Evolutionary conservation across 2,113 vertebrate genomes (phyloP), one percentile per base, ranked within the genome.

Genomic region (Saccopteryx bilineata): DNA sequence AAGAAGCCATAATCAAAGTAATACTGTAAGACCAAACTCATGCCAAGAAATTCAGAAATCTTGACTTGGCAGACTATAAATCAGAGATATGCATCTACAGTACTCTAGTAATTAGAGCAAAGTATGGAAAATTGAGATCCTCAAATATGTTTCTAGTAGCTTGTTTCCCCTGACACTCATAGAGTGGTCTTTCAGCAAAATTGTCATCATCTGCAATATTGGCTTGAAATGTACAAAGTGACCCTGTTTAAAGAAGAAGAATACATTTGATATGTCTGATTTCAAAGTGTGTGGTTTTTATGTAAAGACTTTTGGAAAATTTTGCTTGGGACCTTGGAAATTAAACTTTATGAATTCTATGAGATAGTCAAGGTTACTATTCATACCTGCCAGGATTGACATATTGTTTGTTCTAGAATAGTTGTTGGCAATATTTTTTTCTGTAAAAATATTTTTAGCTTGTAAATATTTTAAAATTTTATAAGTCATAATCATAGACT

Each of bases 1-100:
- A 94, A 97, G 94, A 48, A 97, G 13, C 28, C 74, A 80, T 93
- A 97, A 96, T 94, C 83, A 93, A 95, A 86, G 58, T 91, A 97
- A 90, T 90, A 23, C 10, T 96, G 50, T 95, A 96, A 89, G 94
- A 68, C 79, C 91, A 94, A 95, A 96, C 46, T 87, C 63, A 87
- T 95, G 93, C 95, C 95, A 97, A 96, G 75, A 50, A 92, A 93
- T 96, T 97, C 21, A 52, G 84, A 96, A 18, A 50, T 94, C 86
- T 33, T 75, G 15, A 19, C 81, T 95, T 87, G 75, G 65, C 52
- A 97, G 97, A 90, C 31, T 4, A 5, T 0, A 5, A 94, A 93
- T 89, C 69, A 75, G 52, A 97, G 89, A 79, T 24, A 5, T 8
- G 3, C 19, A 89, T 97, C 66, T 18, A 91, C 1, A 87, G 14